Base-by-base conservation (phyloP, 2,888 invertebrate species). In the Scelioninae gen. 1 region DNA sequence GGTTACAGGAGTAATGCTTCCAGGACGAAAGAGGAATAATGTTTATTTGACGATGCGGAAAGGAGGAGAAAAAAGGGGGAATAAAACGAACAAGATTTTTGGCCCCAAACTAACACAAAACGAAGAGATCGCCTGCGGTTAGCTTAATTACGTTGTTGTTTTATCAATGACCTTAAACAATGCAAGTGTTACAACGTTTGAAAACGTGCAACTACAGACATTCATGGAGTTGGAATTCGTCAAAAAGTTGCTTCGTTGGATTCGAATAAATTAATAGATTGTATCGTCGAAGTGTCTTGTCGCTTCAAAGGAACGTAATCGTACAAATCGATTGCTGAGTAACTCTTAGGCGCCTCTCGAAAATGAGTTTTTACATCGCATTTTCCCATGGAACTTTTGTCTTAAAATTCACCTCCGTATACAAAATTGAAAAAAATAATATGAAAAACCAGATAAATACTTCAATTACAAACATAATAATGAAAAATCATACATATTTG, bases 1-100 rank as follows among this genome's bases (percentile, higher is more conserved):
- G 83, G 83, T 77, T 80, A 76, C 77, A 75, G 60, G 55, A 75
- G 63, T 74, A 69, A 56, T 51, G 78, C 69, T 71, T 66, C 72
- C 82, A 75, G 78, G 79, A 79, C 78, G 69, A 45, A 31, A 32
- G 47, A 78, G n/a, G 34, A 62, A 68, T 66, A 68, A 74, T 68
- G 68, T 74, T 68, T 62, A 40, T 80, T 80, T 68, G 68, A 74
- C 68, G 60, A 68, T 34, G n/a, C 53, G 40, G 23, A 15, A 13
- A 9, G 31, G 38, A 32, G 9, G 15, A 15, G 15, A 13, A 56
- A 40, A 40, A 43, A 38, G 8, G 13, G n/a, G n/a, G n/a, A 51
- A 40, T 13, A 53, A 53, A 31, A 53, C n/a, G 13, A n/a, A 13
- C 2, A 31, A 31, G 7, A n/a, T 31, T 31, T 29, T 49, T 23